A percentile compares a stretch with the other conserved stretches of the same genome.
Conservation (phyloP, 2,113 vertebrate species). For the Dromaius novaehollandiae region DNA sequence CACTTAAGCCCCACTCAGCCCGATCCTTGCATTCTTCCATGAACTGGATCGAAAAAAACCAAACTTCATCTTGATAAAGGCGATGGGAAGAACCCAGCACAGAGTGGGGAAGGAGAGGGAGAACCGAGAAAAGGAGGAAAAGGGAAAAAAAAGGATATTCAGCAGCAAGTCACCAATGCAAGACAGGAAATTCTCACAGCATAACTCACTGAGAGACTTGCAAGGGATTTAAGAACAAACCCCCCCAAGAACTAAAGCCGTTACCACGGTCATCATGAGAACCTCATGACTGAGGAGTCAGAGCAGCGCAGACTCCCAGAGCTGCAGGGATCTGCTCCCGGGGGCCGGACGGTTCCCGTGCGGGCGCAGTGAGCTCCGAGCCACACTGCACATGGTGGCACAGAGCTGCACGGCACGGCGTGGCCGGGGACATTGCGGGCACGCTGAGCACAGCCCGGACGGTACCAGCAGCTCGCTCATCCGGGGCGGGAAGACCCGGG, state of each 20-base stretch:
- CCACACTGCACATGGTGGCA: no score
- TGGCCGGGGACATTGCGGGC: no score
- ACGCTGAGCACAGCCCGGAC: no score
- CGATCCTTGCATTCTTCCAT: neutral
- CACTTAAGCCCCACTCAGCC: neutral
- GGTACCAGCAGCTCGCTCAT: no score
- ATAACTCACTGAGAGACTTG: neutral
- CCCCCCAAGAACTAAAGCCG: neutral
- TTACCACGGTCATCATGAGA: neutral
- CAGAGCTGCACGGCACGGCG: no score
- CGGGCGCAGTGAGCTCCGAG: neutral
- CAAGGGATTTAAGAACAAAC: neutral
- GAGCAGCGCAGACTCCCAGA: neutral
- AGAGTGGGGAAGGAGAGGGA: neutral
- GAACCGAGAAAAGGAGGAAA: neutral
- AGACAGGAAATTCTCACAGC: neutral
- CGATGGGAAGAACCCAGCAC: fast-evolving
- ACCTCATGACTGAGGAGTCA: fast-evolving
- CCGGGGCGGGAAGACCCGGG: no score
- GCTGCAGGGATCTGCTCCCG: fast-evolving
- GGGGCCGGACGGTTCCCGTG: fast-evolving
- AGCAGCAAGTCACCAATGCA: neutral
- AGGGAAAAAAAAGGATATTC: neutral
- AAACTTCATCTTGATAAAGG: neutral
- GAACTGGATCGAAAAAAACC: neutral